Base-by-base conservation (phyloP, 2,113 vertebrate genomes). In the Chlorodrepanis virens region DNA sequence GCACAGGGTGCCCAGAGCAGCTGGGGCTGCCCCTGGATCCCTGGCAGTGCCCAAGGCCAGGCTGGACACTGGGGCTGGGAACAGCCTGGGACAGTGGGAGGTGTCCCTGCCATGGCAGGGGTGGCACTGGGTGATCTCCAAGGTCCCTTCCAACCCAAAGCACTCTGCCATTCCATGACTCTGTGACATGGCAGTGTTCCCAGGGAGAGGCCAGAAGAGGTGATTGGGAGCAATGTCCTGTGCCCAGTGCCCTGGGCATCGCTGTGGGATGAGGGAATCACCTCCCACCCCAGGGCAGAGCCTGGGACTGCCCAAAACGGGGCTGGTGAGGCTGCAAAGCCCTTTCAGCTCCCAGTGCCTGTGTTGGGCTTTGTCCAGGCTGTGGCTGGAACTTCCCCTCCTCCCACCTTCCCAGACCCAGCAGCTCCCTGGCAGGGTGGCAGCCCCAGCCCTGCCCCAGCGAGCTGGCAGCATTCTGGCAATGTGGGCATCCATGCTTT, bases 101-200 rank as follows among this genome's bases (percentile, higher is more conserved):
- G 11, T 45, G 39, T 39, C 61, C 20, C 87, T 67, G 53, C 12
- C 23, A 12, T 29, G 60, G 45, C 19, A n/a, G 19, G 33, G 50
- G 23, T 60, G 53, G 45, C 0, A n/a, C 1, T 4, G n/a, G 61
- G 0, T 12, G 69, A 1, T 2, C 0, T 75, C 45, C 31, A 4
- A 15, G 20, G 11, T 17, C 11, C 20, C 16, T 35, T n/a, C n/a
- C 28, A 39, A 1, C 20, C n/a, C 28, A 75, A 65, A 12, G 8
- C 23, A 8, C 2, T 15, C 23, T 24, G 28, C 13, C 14, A 40
- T 76, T 35, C 54, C 35, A 5, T 14, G 15, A 10, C 28, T 57
- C 31, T 20, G 8, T 39, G 60, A 21, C 61, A 14, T 0, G 2
- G 33, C 47, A 80, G 68, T 10, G 2, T 20, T 33, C 47, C 40